phyloP scores from a whole-genome alignment of 2,797 vertebrate genomes.

The Chrosomus eos region DNA sequence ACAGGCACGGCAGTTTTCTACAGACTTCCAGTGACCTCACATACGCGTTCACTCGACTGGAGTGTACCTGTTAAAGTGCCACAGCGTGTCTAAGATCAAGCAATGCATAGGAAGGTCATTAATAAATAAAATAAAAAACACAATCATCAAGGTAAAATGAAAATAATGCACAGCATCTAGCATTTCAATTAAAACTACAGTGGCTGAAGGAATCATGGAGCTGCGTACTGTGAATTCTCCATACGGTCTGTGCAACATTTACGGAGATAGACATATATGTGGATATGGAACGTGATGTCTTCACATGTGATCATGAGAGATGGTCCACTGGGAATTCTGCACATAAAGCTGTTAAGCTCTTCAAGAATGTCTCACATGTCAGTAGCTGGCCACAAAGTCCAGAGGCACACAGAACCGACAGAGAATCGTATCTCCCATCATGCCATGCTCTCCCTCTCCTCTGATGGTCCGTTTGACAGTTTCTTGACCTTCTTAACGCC shows the following conservation, averaged over 20 bases:
- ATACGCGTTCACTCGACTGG: not conserved
- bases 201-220: conserved; percentile 28
- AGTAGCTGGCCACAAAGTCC: conserved; percentile 54
- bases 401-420: conserved; percentile 25
- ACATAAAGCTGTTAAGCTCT: conserved; percentile 24
- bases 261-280: conserved; percentile 40
- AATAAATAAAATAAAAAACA: conserved; percentile 22
- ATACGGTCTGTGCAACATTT: conserved; percentile 37
- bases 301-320: conserved; percentile 3
- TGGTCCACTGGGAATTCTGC: conserved; percentile 30
- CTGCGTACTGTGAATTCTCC: not conserved
- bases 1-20: not conserved
- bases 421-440: conserved; percentile 44
- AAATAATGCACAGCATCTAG: conserved; percentile 42
- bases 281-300: conserved; percentile 7
- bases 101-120: conserved; percentile 18
- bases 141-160: conserved; percentile 18
- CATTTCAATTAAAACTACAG: conserved; percentile 43
- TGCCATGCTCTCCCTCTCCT: conserved; percentile 63
- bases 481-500: conserved; percentile 68
- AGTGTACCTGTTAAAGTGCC: conserved; percentile 42
- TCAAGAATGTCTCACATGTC: conserved; percentile 43
- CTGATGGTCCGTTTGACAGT: conserved; percentile 60
- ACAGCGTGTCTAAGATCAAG: conserved; percentile 17
- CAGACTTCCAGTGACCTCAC: conserved; percentile 12